phyloP scores from a whole-genome alignment of 2,113 vertebrate genomes.

The Tetrax tetrax region DNA sequence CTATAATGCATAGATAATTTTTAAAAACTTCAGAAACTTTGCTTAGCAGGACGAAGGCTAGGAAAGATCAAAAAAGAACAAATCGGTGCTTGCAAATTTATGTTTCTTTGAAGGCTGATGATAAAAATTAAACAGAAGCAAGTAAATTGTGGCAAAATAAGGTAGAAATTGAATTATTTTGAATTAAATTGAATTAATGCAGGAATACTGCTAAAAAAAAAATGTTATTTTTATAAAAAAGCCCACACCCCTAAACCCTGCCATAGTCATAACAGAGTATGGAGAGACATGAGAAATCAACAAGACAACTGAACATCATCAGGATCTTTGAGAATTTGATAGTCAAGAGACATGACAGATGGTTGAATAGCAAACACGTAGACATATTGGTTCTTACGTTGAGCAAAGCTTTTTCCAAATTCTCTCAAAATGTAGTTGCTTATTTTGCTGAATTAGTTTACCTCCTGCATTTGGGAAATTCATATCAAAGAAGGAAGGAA shows the following conservation, averaged over 20 bases:
- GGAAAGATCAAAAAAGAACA: not conserved
- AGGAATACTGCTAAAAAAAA: not conserved
- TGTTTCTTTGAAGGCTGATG: not conserved
- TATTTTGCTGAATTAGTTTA: constrained; percentile 25
- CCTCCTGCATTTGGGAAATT: not conserved
- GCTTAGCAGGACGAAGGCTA: not conserved
- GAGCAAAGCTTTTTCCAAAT: not conserved
- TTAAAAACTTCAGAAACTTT: not conserved
- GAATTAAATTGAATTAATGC: not conserved
- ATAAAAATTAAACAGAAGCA: not conserved
- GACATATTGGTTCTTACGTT: not conserved
- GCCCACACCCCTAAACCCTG: not conserved
- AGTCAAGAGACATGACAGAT: constrained; percentile 16
- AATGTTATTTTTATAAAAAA: not conserved
- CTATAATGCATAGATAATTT: not conserved
- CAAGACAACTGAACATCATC: not conserved
- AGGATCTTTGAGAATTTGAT: not conserved
- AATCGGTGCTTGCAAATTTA: not conserved
- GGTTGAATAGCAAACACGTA: not conserved
- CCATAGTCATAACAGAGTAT: not conserved
- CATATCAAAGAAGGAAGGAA: not conserved
- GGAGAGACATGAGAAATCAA: not conserved
- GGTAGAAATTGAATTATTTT: not conserved
- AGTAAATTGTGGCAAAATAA: not conserved
- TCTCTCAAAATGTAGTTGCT: not conserved